Percentiles rank a stretch among this genome's conserved stretches.
Evolutionary conservation across 2,888 invertebrate genomes (phyloP).

Genomic region (Labia minor): DNA sequence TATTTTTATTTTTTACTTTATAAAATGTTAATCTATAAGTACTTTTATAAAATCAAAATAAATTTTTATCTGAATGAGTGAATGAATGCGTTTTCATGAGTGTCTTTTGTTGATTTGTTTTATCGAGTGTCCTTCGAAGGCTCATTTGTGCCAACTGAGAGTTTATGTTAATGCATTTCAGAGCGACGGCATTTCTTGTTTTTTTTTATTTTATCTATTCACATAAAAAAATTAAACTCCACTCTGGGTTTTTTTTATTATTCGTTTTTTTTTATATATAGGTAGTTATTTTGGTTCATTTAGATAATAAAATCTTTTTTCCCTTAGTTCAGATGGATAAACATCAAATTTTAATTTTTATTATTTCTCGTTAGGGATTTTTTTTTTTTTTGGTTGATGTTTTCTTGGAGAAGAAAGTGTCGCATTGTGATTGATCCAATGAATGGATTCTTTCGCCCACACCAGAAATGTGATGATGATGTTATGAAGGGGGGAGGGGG

Average conservation of each 20-base stretch:
- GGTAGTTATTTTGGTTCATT: background rate
- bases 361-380: background rate
- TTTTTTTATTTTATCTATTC: background rate
- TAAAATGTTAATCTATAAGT: too few species aligned
- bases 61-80: too few species aligned
- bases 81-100: too few species aligned
- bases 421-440: background rate
- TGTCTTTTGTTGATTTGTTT: too few species aligned
- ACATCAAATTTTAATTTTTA: background rate
- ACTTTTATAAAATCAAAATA: too few species aligned
- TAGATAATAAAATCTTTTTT: background rate
- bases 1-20: too few species aligned
- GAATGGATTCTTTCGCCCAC: background rate
- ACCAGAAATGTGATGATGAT: too few species aligned
- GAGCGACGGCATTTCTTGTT: background rate
- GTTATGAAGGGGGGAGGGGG: too few species aligned
- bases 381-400: background rate
- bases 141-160: background rate
- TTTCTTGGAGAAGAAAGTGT: background rate
- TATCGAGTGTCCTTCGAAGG: too few species aligned
- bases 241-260: too few species aligned
- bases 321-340: background rate
- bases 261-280: background rate
- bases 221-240: too few species aligned
- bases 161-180: background rate